Percentiles rank a stretch among this genome's conserved stretches.
Evolutionary conservation across 2,888 invertebrate species (phyloP).

Genomic region (Neelides folsomi): DNA sequence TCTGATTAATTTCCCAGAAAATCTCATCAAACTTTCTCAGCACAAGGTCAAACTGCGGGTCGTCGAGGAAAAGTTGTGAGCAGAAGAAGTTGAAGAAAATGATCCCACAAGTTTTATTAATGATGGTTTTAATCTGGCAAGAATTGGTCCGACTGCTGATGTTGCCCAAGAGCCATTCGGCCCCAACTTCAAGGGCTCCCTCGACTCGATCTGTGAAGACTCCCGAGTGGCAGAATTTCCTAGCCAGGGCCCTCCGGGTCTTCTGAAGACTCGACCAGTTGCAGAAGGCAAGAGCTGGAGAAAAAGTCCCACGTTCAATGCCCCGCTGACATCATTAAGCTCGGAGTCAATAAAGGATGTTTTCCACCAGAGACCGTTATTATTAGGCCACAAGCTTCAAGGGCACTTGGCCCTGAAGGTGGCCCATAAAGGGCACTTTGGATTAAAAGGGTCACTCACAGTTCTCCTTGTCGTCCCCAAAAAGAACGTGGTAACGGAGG

Average conservation of each 20-base stretch:
- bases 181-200: slow-evolving; percentile 15
- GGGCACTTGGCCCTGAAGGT: slow-evolving; percentile 56
- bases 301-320: too few species aligned
- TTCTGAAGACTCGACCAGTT: slow-evolving; percentile 76
- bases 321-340: too few species aligned
- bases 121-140: slow-evolving; percentile 51
- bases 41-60: slow-evolving; percentile 52
- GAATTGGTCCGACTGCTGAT: slow-evolving; percentile 10
- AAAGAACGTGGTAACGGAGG: slow-evolving; percentile 62
- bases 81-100: slow-evolving; percentile 81
- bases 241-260: slow-evolving; percentile 59
- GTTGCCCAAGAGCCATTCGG: slow-evolving; percentile 11
- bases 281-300: slow-evolving; percentile 74
- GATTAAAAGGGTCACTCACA: slow-evolving; percentile 49
- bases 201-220: slow-evolving; percentile 23
- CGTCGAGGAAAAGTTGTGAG: slow-evolving; percentile 59
- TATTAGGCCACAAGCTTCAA: slow-evolving; percentile 35
- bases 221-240: slow-evolving; percentile 51
- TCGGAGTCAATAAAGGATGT: slow-evolving; percentile 38
- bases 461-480: slow-evolving; percentile 71
- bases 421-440: not conserved
- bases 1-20: slow-evolving; percentile 83
- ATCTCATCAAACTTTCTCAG: slow-evolving; percentile 68
- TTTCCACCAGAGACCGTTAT: slow-evolving; percentile 67
- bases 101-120: slow-evolving; percentile 63